Evolutionary conservation across 1,140 invertebrate genomes (phyloP).

Genomic region (Lineus longissimus): DNA sequence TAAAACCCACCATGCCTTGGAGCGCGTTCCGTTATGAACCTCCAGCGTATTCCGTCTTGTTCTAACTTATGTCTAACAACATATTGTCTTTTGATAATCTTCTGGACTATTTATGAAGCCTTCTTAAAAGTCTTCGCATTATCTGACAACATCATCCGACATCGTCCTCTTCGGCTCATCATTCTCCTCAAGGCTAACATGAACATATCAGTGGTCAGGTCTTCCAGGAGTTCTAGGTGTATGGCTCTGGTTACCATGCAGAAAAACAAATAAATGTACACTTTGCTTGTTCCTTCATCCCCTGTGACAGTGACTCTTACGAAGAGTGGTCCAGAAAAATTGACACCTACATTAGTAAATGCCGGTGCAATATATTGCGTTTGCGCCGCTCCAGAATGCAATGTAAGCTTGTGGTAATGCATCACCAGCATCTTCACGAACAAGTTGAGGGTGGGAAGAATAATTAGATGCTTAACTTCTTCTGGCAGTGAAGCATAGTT

Average conservation of each 20-base stretch:
- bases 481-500: not conserved
- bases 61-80: not conserved
- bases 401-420: not conserved
- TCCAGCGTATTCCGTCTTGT: not conserved
- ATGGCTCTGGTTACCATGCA: slow-evolving; percentile 1
- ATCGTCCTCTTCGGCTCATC: slow-evolving; percentile 7
- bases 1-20: not conserved
- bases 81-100: not conserved
- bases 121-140: slow-evolving; percentile 6
- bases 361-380: not conserved
- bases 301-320: not conserved
- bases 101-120: not conserved
- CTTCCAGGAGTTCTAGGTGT: not conserved
- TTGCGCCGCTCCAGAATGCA: not conserved
- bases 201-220: not conserved
- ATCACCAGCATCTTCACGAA: not conserved
- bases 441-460: not conserved
- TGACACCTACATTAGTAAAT: not conserved
- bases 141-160: slow-evolving; percentile 2
- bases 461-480: not conserved
- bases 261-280: not conserved
- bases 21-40: slow-evolving; percentile 2
- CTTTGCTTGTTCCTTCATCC: not conserved
- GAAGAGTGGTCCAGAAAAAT: not conserved
- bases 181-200: not conserved